These are phyloP conservation scores for Cephus sareptanus DNA, from an alignment of 2,888 invertebrate species.

Conservation along the genomic window DNA sequence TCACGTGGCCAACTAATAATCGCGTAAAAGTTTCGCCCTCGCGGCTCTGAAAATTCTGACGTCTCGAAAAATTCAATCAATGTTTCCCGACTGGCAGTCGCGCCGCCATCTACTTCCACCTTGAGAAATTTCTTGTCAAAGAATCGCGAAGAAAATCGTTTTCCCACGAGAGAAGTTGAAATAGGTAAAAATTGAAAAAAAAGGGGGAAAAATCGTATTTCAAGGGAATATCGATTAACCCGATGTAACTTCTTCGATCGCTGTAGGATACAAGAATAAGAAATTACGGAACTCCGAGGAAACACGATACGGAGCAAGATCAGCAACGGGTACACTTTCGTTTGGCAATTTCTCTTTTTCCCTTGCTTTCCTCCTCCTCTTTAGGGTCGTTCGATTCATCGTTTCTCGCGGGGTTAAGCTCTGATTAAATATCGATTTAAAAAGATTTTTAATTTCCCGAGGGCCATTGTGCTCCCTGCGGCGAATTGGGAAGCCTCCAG, in stretches of 20 bases:
- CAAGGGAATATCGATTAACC: no score
- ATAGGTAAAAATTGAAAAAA: no score
- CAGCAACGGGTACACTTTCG: neutral
- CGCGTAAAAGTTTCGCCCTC: slow-evolving; percentile 6
- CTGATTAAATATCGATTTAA: slow-evolving; percentile 28
- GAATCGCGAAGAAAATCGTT: no score
- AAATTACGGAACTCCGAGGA: neutral
- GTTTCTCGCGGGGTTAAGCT: neutral
- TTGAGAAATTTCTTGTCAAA: no score
- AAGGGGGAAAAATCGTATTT: no score
- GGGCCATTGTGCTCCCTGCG: slow-evolving; percentile 13
- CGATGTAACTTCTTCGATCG: no score
- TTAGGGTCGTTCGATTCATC: neutral
- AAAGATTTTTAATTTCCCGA: slow-evolving; percentile 32
- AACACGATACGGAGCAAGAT: neutral
- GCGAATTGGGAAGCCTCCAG: slow-evolving; percentile 28
- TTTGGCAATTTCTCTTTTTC: neutral
- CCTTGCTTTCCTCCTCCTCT: neutral
- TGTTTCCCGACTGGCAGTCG: slow-evolving; percentile 4
- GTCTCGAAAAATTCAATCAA: slow-evolving; percentile 13
- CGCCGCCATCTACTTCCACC: no score
- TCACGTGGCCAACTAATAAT: neutral
- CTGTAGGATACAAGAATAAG: no score
- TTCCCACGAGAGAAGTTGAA: no score
- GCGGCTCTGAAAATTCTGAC: neutral